These are phyloP conservation scores for Crambe crambe DNA, from an alignment of 37 sponge, comb jelly and placozoan genomes.

Conservation along the genomic window DNA sequence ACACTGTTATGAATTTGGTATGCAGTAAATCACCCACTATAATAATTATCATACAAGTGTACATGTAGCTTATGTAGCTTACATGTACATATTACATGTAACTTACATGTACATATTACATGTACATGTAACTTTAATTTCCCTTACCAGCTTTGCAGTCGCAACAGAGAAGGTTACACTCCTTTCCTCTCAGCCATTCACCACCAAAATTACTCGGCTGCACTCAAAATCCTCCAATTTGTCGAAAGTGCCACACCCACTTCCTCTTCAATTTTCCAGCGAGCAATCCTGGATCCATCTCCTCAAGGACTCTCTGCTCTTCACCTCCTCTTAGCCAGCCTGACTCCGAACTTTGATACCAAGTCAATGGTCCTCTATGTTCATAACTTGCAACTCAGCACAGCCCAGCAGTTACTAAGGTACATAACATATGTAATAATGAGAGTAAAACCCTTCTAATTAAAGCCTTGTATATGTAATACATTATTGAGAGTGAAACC, in stretches of 20 bases:
- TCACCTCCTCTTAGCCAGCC: slow-evolving; percentile 41
- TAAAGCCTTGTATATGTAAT: too few species aligned
- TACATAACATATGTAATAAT: too few species aligned
- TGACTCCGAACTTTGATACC: slow-evolving; percentile 33
- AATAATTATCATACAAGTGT: not conserved
- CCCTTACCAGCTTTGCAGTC: slow-evolving; percentile 61
- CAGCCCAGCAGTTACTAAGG: slow-evolving; percentile 71
- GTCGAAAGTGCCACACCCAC: slow-evolving; percentile 24
- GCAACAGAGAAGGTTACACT: slow-evolving; percentile 56
- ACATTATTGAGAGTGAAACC: too few species aligned
- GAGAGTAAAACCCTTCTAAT: too few species aligned
- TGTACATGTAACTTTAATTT: too few species aligned
- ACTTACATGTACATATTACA: too few species aligned
- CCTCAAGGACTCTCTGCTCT: slow-evolving; percentile 40
- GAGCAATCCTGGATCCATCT: slow-evolving; percentile 15
- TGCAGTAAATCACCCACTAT: not conserved
- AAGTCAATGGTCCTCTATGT: slow-evolving; percentile 25
- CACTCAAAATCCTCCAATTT: slow-evolving; percentile 58
- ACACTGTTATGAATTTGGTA: slow-evolving; percentile 40
- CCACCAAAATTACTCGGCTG: slow-evolving; percentile 64
- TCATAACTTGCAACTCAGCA: slow-evolving; percentile 45
- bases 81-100: too few species aligned
- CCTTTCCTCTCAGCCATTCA: slow-evolving; percentile 68
- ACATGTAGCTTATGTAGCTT: not conserved
- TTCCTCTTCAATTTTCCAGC: not conserved